Evolutionary conservation across 2,888 invertebrate species (phyloP).

Genomic region (Ditula angustiorana): DNA sequence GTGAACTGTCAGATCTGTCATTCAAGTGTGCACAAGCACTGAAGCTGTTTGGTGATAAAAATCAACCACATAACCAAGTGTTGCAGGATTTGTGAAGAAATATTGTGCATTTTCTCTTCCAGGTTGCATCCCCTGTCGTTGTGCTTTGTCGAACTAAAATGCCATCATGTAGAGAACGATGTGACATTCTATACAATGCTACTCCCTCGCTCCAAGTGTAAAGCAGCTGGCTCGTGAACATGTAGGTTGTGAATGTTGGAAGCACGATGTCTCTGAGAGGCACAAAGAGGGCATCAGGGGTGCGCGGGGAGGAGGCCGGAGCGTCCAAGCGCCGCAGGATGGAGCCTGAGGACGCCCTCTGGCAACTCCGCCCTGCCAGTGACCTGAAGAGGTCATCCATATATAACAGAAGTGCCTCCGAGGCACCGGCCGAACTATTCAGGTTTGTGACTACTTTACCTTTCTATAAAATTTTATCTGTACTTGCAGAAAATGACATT

Average conservation of each 20-base stretch:
- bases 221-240: constrained; percentile 78
- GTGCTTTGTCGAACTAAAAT: constrained; percentile 67
- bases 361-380: constrained; percentile 93
- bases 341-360: constrained; percentile 82
- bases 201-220: constrained; percentile 81
- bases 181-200: constrained; percentile 82
- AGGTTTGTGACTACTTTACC: too few relatives aligned
- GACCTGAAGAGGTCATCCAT: constrained; percentile 96
- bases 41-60: neutral
- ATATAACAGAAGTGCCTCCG: constrained; percentile 92
- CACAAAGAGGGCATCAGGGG: constrained; percentile 76
- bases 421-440: constrained; percentile 94
- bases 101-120: constrained; percentile 51
- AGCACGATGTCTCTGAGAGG: constrained; percentile 80
- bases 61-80: neutral
- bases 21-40: constrained; percentile 8
- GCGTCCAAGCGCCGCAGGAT: constrained; percentile 77
- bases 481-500: too few relatives aligned
- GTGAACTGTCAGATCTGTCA: constrained; percentile 45
- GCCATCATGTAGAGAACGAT: constrained; percentile 78
- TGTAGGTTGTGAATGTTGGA: constrained; percentile 76
- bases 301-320: constrained; percentile 76
- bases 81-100: neutral
- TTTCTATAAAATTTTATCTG: too few relatives aligned
- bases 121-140: constrained; percentile 63